Evolutionary conservation across 2,113 vertebrate species (phyloP), one percentile per base, ranked within the genome.

Genomic region (Macquaria ambigua): DNA sequence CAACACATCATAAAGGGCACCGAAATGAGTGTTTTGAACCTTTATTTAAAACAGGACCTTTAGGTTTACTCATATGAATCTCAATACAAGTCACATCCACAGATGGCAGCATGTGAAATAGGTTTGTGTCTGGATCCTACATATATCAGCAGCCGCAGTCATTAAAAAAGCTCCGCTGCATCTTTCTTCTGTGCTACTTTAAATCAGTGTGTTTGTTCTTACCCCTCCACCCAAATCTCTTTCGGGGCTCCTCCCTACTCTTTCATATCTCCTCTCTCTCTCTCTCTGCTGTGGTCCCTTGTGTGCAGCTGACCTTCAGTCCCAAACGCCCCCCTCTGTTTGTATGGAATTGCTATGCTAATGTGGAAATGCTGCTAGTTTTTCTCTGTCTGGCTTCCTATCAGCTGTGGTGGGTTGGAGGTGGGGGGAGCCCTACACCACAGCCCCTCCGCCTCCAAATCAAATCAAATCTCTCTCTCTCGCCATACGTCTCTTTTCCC

Each of bases 131-230:
- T 31, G 48, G 55, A 77, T 81, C 18, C 28, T 67, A 39, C 66
- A 63, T 50, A 73, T 55, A 53, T 74, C 66, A 61, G 74, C 56
- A 58, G 87, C 50, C 1, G 23, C 63, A 37, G 74, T 87, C 56
- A 59, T 71, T 77, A 83, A 90, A 91, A 93, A 94, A 93, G 72
- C 91, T 93, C 91, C 90, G 89, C 95, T 95, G 93, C 95, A 96
- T 96, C 95, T 96, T 93, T 87, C 84, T 62, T 84, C 82, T 10
- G 15, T 91, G 87, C 90, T 90, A 80, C 90, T 93, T 89, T 88
- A 92, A 89, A 89, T 90, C 82, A 80, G 86, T 89, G 93, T 91
- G 88, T 95, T 84, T 84, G 92, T 76, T 78, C 43, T 77, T 58
- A 71, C 48, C 14, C 50, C 66, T 76, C 46, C 25, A 56, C 37